Base-by-base conservation (phyloP, 2,888 invertebrate species). In the Cinara cedri region DNA sequence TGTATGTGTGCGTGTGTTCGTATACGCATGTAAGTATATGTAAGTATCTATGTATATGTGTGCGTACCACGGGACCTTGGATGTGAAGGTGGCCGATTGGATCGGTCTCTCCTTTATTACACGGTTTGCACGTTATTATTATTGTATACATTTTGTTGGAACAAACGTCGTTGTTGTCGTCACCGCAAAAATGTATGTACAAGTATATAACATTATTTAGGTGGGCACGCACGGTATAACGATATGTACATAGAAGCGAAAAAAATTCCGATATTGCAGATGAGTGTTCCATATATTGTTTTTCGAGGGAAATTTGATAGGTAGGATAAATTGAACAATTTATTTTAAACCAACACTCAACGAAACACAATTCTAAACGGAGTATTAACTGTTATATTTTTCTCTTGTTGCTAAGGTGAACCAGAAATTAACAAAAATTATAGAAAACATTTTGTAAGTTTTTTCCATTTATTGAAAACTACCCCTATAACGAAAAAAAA, bases 11-110 rank as follows among this genome's bases (percentile, higher is more conserved):
- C n/a, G 60, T 26, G 62, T 26, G 60, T 26, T 42, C 11, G 34
- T 21, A 14, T 44, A 19, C 34, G 62, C 9, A 34, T 71, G 24
- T 44, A 19, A 14, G 34, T 44, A 21, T 55, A 14, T n/a, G 21
- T 4, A 34, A 34, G 34, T 34, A 34, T 34, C 3, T 34, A 4
- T 34, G 6, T 34, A 34, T 34, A 34, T 34, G 51, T 57, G 24
- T 44, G 54, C 19, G 34, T 44, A 21, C 54, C 42, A 16, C 6
- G 55, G 66, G 60, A 78, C 78, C 78, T 78, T 78, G 70, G 68
- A 21, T n/a, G 60, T 46, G 78, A 78, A 78, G 78, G 78, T 78
- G 78, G 78, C 76, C 76, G 76, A 44, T 34, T 57, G 76, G 76
- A 68, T 78, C 66, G 55, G 65, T 76, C 74, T 63, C 57, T 57